Evolutionary conservation across 2,797 vertebrate genomes (phyloP).

Genomic region (Characodon lateralis): DNA sequence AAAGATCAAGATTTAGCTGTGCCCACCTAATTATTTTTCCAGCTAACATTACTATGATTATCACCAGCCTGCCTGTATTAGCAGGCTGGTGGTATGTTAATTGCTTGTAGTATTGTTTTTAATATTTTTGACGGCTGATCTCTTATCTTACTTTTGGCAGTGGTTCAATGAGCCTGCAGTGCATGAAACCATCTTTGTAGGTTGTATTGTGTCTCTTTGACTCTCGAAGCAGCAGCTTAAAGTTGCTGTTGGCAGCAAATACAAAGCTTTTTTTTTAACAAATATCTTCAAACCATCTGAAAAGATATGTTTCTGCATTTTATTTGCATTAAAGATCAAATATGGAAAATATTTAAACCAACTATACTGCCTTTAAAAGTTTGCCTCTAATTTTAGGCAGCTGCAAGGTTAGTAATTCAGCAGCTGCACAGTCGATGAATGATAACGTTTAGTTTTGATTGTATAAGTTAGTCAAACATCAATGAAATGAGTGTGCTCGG

Average conservation of each 20-base stretch:
- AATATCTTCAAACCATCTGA: neutral
- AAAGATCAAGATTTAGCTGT: neutral
- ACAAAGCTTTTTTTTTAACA: neutral
- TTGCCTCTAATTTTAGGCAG: neutral
- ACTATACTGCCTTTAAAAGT: neutral
- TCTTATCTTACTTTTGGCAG: neutral
- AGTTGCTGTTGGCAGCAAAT: conserved; percentile 5
- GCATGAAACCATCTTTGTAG: conserved; percentile 3
- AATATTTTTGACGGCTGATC: conserved; percentile 12
- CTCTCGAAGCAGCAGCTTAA: neutral
- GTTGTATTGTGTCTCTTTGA: conserved; percentile 8
- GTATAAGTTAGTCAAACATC: neutral
- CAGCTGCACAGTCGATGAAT: conserved; percentile 6
- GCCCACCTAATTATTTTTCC: neutral
- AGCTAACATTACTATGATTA: neutral
- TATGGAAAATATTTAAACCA: neutral
- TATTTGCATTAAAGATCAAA: neutral
- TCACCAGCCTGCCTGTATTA: neutral
- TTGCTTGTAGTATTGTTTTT: neutral
- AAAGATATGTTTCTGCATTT: neutral
- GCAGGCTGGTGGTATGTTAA: neutral
- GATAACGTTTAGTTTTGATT: neutral
- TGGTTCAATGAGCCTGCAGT: neutral
- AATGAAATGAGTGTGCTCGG: conserved; percentile 1
- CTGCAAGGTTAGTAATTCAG: neutral